phyloP scores from a whole-genome alignment of 2,113 vertebrate genomes.

The Haemorhous mexicanus region DNA sequence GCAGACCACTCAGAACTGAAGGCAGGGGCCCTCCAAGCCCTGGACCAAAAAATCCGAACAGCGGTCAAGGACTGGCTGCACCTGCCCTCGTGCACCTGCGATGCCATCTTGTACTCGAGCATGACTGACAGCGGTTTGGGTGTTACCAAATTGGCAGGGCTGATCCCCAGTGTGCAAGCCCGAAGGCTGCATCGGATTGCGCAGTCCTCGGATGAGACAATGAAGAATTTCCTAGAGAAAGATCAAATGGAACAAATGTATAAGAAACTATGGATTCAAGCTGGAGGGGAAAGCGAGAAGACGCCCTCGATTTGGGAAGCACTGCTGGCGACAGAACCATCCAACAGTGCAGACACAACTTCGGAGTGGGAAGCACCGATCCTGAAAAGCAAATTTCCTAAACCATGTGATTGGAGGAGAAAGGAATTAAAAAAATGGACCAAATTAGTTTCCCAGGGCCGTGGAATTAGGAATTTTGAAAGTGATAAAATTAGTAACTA shows the following conservation, averaged over 20 bases:
- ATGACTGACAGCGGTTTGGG: neutral
- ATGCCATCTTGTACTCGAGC: neutral
- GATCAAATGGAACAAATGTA: neutral
- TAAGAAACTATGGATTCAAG: neutral
- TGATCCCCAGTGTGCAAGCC: neutral
- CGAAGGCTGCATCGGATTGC: fast-evolving
- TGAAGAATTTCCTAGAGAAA: neutral
- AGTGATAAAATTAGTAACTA: fast-evolving
- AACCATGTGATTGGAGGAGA: neutral
- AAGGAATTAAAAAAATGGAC: fast-evolving
- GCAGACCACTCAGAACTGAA: fast-evolving
- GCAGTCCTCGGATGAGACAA: fast-evolving
- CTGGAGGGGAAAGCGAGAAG: neutral
- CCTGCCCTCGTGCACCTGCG: neutral
- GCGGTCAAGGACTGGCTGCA: neutral
- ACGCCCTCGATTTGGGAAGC: neutral
- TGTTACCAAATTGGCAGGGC: neutral
- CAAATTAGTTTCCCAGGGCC: neutral
- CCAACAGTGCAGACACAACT: fast-evolving
- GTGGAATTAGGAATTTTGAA: fast-evolving
- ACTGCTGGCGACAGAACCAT: fast-evolving
- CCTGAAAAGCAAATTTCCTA: neutral
- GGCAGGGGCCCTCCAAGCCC: fast-evolving
- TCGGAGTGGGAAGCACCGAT: neutral
- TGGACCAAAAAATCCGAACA: fast-evolving